Base-by-base conservation (phyloP, 1,140 invertebrate genomes). In the Rhyzopertha dominica region DNA sequence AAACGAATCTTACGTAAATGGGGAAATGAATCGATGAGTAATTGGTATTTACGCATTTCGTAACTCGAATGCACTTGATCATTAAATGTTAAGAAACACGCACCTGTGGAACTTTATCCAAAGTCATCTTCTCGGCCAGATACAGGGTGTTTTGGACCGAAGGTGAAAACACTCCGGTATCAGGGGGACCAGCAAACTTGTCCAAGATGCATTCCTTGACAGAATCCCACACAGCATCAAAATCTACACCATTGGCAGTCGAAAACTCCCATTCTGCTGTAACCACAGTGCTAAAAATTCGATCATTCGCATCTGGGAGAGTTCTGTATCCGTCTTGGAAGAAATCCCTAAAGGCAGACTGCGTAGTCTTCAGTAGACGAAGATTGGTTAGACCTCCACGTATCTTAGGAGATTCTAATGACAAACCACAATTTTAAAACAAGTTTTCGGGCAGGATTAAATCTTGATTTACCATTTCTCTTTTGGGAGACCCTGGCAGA, bases 71-170 rank as follows among this genome's bases (percentile, higher is more conserved):
- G n/a, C n/a, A n/a, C n/a, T n/a, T n/a, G n/a, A n/a, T n/a, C n/a
- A n/a, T n/a, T n/a, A n/a, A n/a, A n/a, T n/a, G n/a, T n/a, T 14
- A 13, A 31, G 5, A 31, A 40, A 37, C 23, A 42, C 54, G 63
- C 62, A 75, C 73, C 73, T 82, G 75, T 2, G 77, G 67, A 36
- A 85, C 65, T 62, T 74, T 76, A 56, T 82, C 76, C 24, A 87
- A 60, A 8, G 81, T 74, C 36, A 73, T 67, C 54, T 79, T 80
- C 51, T 84, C 77, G 0, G 80, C 74, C 10, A 83, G 67, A 58
- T 85, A 86, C 8, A 87, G 58, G 0, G 85, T 87, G 50, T 87
- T 77, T 60, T 87, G 85, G 0, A 87, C 84, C 1, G 81, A 84
- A 1, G 84, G 81, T 1, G 84, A 87, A 44, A 78, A 75, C 5